Evolutionary conservation across 1,140 invertebrate species (phyloP).

Genomic region (Scaptomyza hsui): DNA sequence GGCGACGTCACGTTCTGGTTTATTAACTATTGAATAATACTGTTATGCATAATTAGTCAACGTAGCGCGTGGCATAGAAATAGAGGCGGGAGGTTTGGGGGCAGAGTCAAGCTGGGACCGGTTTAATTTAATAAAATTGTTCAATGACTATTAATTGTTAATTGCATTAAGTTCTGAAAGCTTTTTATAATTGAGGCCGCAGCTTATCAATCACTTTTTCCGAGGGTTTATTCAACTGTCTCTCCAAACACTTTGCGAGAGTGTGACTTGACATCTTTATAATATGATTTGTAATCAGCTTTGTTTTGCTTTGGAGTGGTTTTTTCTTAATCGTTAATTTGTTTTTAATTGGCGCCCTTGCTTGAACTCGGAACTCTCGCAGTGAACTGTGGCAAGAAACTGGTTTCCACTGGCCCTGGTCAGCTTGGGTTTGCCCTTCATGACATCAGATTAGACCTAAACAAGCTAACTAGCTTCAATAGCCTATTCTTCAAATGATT

Average conservation of each 20-base stretch:
- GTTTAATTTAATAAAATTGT: slow-evolving; percentile 37
- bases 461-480: not conserved
- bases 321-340: slow-evolving; percentile 35
- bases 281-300: slow-evolving; percentile 31
- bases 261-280: slow-evolving; percentile 23
- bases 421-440: slow-evolving; percentile 22
- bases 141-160: slow-evolving; percentile 37
- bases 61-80: slow-evolving; percentile 9
- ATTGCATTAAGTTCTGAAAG: slow-evolving; percentile 26
- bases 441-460: slow-evolving; percentile 7
- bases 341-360: slow-evolving; percentile 50
- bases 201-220: slow-evolving; percentile 26
- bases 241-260: slow-evolving; percentile 8
- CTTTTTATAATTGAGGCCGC: not conserved
- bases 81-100: too few relatives aligned
- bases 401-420: slow-evolving; percentile 40
- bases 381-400: slow-evolving; percentile 29
- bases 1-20: slow-evolving; percentile 31
- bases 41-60: slow-evolving; percentile 22
- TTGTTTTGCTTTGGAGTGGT: not conserved
- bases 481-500: slow-evolving; percentile 17
- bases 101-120: slow-evolving; percentile 38
- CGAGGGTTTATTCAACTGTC: slow-evolving; percentile 39
- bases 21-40: slow-evolving; percentile 40
- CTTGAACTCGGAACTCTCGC: slow-evolving; percentile 42